Conservation (phyloP, 2,113 vertebrate genomes). For the Nestor notabilis region DNA sequence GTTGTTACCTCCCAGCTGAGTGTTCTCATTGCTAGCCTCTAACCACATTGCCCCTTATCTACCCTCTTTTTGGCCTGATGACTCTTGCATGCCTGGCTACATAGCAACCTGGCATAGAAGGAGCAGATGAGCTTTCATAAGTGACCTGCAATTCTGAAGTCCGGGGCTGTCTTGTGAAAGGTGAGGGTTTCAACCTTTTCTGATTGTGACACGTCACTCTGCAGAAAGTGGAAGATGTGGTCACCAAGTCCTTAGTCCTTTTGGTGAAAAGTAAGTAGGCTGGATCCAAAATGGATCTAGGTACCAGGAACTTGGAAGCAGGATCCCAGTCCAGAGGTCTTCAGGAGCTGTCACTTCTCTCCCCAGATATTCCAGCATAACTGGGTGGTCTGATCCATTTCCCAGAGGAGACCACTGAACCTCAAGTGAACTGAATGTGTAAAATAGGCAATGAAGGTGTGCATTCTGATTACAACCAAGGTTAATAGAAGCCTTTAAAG, state of each 20-base stretch:
- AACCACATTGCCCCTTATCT: not conserved
- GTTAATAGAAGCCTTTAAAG: not conserved
- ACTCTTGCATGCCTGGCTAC: not conserved
- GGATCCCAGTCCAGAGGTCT: not conserved
- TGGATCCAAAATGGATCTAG: not conserved
- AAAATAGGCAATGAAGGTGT: not conserved
- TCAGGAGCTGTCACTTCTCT: not conserved
- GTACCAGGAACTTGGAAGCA: not conserved
- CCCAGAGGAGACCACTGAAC: not conserved
- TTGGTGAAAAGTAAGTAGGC: not conserved
- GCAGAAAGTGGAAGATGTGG: not conserved
- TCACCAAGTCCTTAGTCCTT: not conserved
- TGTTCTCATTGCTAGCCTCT: not conserved
- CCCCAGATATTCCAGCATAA: not conserved
- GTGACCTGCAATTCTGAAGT: not conserved
- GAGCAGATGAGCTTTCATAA: not conserved
- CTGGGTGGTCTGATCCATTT: not conserved
- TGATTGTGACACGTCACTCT: not conserved
- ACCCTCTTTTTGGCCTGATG: not conserved
- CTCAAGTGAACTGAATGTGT: not conserved
- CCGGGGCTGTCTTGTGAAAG: not conserved
- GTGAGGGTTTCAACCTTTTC: not conserved
- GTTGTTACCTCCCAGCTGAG: not conserved
- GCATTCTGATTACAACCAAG: not conserved
- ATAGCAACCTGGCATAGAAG: accelerated